Evolutionary conservation across 1,140 invertebrate species (phyloP), one percentile per base, ranked within the genome.

Genomic region (Lucilia sericata): DNA sequence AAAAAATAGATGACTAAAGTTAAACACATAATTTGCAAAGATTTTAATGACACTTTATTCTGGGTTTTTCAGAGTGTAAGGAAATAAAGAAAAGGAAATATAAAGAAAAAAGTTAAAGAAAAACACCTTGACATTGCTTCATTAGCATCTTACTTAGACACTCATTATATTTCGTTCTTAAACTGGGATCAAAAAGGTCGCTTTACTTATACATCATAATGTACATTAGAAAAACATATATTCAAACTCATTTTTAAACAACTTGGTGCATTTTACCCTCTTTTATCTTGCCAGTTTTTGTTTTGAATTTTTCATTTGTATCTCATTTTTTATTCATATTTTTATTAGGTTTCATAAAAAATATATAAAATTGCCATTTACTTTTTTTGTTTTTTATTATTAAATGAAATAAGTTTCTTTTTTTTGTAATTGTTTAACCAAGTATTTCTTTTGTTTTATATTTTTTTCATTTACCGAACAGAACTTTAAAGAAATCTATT

Each of bases 31-130:
- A 70, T 70, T 70, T 70, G 65, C 65, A 21, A 21, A 70, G 65
- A 70, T 70, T 70, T 70, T 70, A 70, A 70, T 70, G 65, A 70
- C 65, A 70, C 65, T 70, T 70, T 70, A n/a, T 30, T 30, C 65
- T 70, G 19, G 14, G 5, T 8, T 60, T 60, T 60, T 30, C 25
- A 30, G 55, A 60, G 12, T 7, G 55, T n/a, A n/a, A 14, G 12
- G 14, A 60, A 60, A n/a, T 14, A 17, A 60, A 60, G 55, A 60
- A 60, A 60, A 17, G 13, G 0, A 70, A 70, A 70, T 0, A 70
- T 21, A 70, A 70, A 9, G 8, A 21, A 70, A 19, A 65, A 12
- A 5, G 51, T 55, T 14, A 65, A 65, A 65, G 17, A 65, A 70
- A 70, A 70, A 70, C 5, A 60, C 65, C 65, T 70, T 70, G 65